These are phyloP conservation scores for Calcarius lapponicus DNA, from an alignment of 2,797 vertebrate genomes.

Conservation along the genomic window DNA sequence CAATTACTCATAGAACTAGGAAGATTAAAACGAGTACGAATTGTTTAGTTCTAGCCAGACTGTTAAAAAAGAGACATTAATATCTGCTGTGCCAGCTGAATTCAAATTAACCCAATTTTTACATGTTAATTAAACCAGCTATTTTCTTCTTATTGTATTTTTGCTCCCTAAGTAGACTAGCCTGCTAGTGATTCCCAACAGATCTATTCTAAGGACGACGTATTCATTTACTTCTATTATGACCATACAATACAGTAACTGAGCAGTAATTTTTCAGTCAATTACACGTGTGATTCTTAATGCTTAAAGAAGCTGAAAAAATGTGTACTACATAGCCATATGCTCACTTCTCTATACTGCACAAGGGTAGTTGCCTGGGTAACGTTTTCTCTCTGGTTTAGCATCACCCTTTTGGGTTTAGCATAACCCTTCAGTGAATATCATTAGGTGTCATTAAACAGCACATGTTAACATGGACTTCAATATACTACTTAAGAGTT, in stretches of 20 bases:
- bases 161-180: constrained; percentile 85
- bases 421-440: constrained; percentile 91
- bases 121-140: constrained; percentile 85
- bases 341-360: constrained; percentile 86
- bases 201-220: constrained; percentile 90
- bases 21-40: constrained; percentile 62
- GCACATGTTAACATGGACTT: constrained; percentile 93
- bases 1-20: constrained; percentile 47
- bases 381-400: constrained; percentile 89
- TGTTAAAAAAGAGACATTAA: constrained; percentile 71
- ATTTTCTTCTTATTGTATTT: constrained; percentile 90
- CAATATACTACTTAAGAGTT: constrained; percentile 78
- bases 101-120: constrained; percentile 88
- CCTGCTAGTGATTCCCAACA: constrained; percentile 90
- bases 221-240: constrained; percentile 97
- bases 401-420: constrained; percentile 84
- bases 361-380: constrained; percentile 91
- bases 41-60: constrained; percentile 61
- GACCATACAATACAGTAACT: constrained; percentile 94
- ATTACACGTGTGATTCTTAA: constrained; percentile 90
- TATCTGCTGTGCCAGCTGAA: constrained; percentile 81
- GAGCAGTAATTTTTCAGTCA: constrained; percentile 94
- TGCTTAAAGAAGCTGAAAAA: constrained; percentile 95
- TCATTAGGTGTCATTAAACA: constrained; percentile 99
- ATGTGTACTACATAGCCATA: constrained; percentile 88